Conservation (phyloP, 1,140 invertebrate species). For the Leptoteleia sp. region DNA sequence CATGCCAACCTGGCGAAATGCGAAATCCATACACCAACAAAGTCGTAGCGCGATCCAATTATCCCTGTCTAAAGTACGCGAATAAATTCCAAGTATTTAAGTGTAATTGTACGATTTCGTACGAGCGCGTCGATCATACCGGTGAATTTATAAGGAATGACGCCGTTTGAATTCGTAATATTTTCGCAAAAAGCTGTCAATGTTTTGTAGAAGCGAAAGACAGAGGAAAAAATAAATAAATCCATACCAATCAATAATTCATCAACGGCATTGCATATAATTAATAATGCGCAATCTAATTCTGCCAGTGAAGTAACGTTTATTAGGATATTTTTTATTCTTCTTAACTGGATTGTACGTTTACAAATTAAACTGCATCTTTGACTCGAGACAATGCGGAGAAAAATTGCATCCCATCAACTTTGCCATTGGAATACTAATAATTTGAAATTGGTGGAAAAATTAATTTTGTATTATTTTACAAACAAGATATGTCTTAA, state of each 20-base stretch:
- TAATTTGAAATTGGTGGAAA: too few relatives aligned
- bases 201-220: too few relatives aligned
- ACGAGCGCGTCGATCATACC: conserved; percentile 9
- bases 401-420: too few relatives aligned
- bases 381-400: too few relatives aligned
- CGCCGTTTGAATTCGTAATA: conserved; percentile 15
- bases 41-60: conserved; percentile 4
- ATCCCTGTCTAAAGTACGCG: conserved; percentile 22
- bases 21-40: neutral
- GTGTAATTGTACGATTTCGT: conserved; percentile 18
- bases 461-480: too few relatives aligned
- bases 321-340: too few relatives aligned
- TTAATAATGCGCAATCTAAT: neutral
- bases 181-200: conserved; percentile 2
- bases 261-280: neutral
- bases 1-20: neutral
- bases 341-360: too few relatives aligned
- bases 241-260: conserved; percentile 5
- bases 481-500: too few relatives aligned
- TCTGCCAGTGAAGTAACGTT: too few relatives aligned
- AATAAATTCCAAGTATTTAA: conserved; percentile 21
- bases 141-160: conserved; percentile 20
- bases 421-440: too few relatives aligned
- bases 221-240: neutral
- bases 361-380: too few relatives aligned